phyloP scores from a whole-genome alignment of 2,888 invertebrate genomes.

The Steromphala cineraria region DNA sequence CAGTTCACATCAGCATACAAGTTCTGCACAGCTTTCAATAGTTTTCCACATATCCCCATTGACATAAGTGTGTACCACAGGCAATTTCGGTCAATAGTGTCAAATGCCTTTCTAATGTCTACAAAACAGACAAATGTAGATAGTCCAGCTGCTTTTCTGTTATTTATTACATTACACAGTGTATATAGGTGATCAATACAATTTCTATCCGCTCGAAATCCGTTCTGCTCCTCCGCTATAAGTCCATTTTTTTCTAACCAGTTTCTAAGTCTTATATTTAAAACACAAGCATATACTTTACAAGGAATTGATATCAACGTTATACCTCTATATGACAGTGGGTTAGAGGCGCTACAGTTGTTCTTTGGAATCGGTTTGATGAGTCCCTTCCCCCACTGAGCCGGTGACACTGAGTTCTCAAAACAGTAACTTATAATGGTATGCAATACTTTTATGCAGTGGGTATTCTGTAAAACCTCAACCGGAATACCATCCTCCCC shows the following conservation, averaged over 20 bases:
- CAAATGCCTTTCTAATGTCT: too few relatives aligned
- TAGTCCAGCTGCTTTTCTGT: too few relatives aligned
- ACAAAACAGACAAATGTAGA: too few relatives aligned
- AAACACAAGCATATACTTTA: neutral
- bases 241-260: neutral
- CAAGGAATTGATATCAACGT: neutral
- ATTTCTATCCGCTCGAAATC: neutral
- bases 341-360: neutral
- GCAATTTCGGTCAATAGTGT: too few relatives aligned
- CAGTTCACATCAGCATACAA: too few relatives aligned
- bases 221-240: neutral
- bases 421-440: too few relatives aligned
- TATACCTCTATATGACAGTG: neutral
- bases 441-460: neutral
- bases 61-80: too few relatives aligned
- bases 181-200: neutral
- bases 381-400: slow-evolving; percentile 14
- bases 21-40: too few relatives aligned
- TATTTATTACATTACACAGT: too few relatives aligned
- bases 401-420: neutral
- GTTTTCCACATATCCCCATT: too few relatives aligned
- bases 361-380: slow-evolving; percentile 24
- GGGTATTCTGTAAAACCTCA: neutral
- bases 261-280: neutral
- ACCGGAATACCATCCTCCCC: neutral